phyloP scores from a whole-genome alignment of 2,113 vertebrate genomes.

The Entomyzon cyanotis region DNA sequence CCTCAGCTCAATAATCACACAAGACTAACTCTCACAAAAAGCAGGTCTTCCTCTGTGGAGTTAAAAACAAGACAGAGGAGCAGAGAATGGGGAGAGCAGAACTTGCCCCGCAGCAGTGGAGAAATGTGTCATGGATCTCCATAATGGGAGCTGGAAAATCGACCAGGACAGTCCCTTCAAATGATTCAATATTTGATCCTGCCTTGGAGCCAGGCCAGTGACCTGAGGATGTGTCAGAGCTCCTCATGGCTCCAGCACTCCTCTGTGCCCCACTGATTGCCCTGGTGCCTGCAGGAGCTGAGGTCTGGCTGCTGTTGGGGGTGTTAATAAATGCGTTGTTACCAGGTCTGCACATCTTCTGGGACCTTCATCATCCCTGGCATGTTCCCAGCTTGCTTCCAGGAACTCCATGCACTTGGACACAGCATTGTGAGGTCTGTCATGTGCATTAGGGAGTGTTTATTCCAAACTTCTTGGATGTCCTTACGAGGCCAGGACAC shows the following conservation, averaged over 20 bases:
- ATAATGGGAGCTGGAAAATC: neutral
- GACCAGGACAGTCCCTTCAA: neutral
- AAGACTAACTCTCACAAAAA: neutral
- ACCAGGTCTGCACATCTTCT: neutral
- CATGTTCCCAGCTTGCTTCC: neutral
- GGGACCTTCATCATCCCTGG: neutral
- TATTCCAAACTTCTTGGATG: neutral
- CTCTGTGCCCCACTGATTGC: neutral
- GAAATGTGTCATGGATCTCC: neutral
- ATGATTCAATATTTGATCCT: neutral
- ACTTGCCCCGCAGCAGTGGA: neutral
- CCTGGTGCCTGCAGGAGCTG: neutral
- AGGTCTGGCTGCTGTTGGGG: neutral
- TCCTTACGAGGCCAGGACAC: accelerated
- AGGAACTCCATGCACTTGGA: neutral
- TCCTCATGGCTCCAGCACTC: neutral
- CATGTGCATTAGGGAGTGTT: neutral
- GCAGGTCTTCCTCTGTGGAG: neutral
- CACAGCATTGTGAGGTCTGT: neutral
- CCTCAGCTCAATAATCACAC: neutral
- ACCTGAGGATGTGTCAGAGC: neutral
- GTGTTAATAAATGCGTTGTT: neutral
- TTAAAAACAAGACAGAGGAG: neutral
- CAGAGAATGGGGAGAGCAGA: neutral
- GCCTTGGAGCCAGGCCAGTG: neutral